A percentile compares a stretch with the other conserved stretches of the same genome.
phyloP scores from a whole-genome alignment of 2,888 invertebrate genomes.

The Rhamnusium bicolor region DNA sequence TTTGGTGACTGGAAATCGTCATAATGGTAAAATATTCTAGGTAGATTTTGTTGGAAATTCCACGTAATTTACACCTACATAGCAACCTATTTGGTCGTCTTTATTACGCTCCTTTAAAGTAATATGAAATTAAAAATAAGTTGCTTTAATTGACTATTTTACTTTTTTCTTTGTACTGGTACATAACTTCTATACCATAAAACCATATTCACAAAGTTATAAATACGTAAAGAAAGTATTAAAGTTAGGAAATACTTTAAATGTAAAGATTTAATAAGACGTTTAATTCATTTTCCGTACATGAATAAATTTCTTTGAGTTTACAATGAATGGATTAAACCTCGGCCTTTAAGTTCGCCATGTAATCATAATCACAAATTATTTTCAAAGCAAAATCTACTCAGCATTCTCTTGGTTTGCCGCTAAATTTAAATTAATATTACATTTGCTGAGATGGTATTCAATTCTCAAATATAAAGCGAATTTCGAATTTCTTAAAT shows the following conservation, averaged over 20 bases:
- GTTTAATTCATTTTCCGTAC: slow-evolving; percentile 25
- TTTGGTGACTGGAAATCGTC: too few species aligned
- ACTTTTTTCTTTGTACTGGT: too few species aligned
- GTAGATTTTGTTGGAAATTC: too few species aligned
- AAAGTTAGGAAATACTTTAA: background rate
- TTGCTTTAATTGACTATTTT: too few species aligned
- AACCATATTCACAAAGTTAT: background rate
- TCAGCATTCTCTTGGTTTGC: slow-evolving; percentile 29
- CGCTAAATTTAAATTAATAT: slow-evolving; percentile 42
- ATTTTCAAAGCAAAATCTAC: slow-evolving; percentile 41
- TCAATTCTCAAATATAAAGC: slow-evolving; percentile 19
- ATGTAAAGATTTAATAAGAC: slow-evolving; percentile 9
- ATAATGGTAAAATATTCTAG: too few species aligned
- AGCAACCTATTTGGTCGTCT: too few species aligned
- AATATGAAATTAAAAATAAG: too few species aligned
- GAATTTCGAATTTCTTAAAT: slow-evolving; percentile 27
- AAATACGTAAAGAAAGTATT: background rate
- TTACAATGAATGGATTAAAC: slow-evolving; percentile 39
- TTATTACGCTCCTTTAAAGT: too few species aligned
- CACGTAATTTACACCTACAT: too few species aligned
- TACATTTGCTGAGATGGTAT: slow-evolving; percentile 2
- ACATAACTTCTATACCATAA: background rate
- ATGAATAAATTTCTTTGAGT: slow-evolving; percentile 21
- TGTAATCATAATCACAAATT: slow-evolving; percentile 47
- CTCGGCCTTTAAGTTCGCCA: slow-evolving; percentile 18